Percentiles rank a stretch among this genome's conserved stretches.
Conservation (phyloP, 2,888 invertebrate genomes). For the Latrodectus hesperus region DNA sequence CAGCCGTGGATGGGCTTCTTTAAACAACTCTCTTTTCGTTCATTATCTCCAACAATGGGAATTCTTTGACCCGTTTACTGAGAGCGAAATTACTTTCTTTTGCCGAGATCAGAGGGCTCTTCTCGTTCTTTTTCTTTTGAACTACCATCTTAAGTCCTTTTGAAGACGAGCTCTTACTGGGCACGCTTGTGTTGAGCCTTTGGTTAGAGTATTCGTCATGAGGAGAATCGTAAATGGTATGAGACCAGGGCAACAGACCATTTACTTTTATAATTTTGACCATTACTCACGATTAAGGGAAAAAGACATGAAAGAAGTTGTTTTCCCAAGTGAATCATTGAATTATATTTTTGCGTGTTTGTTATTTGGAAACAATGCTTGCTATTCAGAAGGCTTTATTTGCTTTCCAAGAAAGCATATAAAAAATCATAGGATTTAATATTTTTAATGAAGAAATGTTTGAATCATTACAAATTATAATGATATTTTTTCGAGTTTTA, state of each 20-base stretch:
- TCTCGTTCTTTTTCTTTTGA: constrained; percentile 14
- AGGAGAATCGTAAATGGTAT: not conserved
- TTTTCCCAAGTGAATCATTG: no score
- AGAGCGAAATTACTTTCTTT: constrained; percentile 39
- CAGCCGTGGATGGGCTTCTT: constrained; percentile 42
- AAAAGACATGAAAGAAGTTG: no score
- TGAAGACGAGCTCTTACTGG: not conserved
- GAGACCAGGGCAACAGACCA: not conserved
- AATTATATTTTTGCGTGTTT: no score
- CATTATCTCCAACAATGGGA: constrained; percentile 40
- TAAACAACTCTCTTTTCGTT: constrained; percentile 33
- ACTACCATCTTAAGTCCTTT: not conserved
- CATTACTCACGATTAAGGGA: no score
- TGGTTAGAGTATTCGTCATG: not conserved
- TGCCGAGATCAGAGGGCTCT: not conserved
- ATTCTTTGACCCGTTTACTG: constrained; percentile 54
- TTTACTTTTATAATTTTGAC: no score
- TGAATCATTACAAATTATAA: no score
- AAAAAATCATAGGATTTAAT: no score
- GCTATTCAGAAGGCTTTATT: no score
- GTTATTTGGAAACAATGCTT: no score
- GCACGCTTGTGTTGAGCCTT: not conserved
- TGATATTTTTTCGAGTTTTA: no score
- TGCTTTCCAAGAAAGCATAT: no score
- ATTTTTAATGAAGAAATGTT: no score